Evolutionary conservation across 2,888 invertebrate genomes (phyloP).

Genomic region (Rhagophthalmus giganteus): DNA sequence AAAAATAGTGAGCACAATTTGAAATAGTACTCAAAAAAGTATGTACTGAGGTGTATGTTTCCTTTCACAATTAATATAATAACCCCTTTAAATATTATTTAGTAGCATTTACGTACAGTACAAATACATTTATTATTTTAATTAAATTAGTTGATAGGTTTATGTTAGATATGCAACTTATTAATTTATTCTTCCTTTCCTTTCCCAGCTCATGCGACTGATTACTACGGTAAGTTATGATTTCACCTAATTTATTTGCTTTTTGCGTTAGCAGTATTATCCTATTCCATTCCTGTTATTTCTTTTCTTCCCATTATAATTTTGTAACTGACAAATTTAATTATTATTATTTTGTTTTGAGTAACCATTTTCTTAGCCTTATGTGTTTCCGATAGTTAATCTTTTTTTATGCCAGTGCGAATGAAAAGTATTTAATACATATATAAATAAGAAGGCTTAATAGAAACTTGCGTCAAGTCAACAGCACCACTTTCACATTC

Average conservation of each 20-base stretch:
- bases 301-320: constrained; percentile 13
- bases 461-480: constrained; percentile 7
- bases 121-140: constrained; percentile 18
- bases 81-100: not conserved
- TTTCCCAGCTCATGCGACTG: constrained; percentile 88
- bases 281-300: constrained; percentile 15
- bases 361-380: constrained; percentile 7
- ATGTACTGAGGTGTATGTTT: constrained; percentile 33
- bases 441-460: constrained; percentile 4
- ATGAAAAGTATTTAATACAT: constrained; percentile 7
- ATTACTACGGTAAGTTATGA: constrained; percentile 98
- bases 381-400: not conserved
- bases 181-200: constrained; percentile 52
- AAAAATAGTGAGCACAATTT: not conserved
- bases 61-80: constrained; percentile 25
- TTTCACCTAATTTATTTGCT: constrained; percentile 56
- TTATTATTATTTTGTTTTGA: not conserved
- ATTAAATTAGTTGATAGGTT: constrained; percentile 49
- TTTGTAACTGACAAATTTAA: constrained; percentile 7
- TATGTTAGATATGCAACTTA: constrained; percentile 39
- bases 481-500: constrained; percentile 14
- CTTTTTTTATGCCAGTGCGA: constrained; percentile 10
- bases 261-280: constrained; percentile 33
- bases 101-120: constrained; percentile 4
- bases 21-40: not conserved